Conservation (phyloP, 2,888 invertebrate species). For the Andrena chrysosceles region DNA sequence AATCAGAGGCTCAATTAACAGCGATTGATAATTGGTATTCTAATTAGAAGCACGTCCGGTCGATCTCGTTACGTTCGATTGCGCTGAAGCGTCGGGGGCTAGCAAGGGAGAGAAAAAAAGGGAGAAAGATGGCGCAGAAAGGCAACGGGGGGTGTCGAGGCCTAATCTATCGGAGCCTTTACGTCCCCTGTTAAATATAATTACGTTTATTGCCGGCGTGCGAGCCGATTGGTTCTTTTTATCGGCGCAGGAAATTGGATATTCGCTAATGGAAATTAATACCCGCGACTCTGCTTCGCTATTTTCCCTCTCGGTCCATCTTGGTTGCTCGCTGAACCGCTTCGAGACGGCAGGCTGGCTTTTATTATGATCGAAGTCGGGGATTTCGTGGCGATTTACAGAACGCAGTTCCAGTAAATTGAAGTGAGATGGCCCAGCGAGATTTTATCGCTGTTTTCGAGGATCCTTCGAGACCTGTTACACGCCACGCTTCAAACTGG, state of each 20-base stretch:
- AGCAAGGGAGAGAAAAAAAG: slow-evolving; percentile 19
- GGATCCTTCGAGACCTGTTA: slow-evolving; percentile 2
- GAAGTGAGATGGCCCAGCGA: slow-evolving; percentile 1
- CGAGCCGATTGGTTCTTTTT: slow-evolving; percentile 67
- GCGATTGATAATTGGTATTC: slow-evolving; percentile 78
- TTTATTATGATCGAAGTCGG: slow-evolving; percentile 42
- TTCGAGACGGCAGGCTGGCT: neutral
- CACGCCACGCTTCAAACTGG: neutral
- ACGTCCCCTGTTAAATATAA: slow-evolving; percentile 80
- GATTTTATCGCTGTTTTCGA: slow-evolving; percentile 14
- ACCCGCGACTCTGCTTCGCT: slow-evolving; percentile 46
- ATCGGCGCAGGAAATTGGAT: slow-evolving; percentile 77
- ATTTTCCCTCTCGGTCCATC: slow-evolving; percentile 27
- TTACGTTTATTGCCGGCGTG: slow-evolving; percentile 77
- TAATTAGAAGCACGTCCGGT: slow-evolving; percentile 72
- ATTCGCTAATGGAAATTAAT: slow-evolving; percentile 80
- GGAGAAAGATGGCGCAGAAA: slow-evolving; percentile 22
- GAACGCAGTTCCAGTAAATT: slow-evolving; percentile 20
- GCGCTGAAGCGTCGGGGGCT: slow-evolving; percentile 28
- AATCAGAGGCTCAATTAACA: slow-evolving; percentile 75
- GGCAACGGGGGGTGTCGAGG: slow-evolving; percentile 60
- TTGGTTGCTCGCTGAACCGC: neutral
- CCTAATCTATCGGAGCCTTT: slow-evolving; percentile 76
- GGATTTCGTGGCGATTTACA: slow-evolving; percentile 24
- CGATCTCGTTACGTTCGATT: slow-evolving; percentile 60